Evolutionary conservation across 2,888 invertebrate genomes (phyloP).

Genomic region (Pristionchus fissidentatus): DNA sequence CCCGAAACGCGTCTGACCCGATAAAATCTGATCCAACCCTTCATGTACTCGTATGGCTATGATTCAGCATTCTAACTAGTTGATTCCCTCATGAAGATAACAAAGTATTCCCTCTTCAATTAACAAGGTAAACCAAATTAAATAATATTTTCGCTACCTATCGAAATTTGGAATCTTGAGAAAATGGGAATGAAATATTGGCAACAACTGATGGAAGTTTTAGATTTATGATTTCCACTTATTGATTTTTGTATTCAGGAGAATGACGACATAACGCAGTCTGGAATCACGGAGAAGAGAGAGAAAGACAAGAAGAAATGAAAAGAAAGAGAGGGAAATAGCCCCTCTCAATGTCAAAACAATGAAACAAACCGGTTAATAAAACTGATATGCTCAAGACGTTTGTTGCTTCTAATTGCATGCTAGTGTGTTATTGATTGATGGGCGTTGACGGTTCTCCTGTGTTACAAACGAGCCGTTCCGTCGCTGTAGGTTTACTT

Average conservation of each 20-base stretch:
- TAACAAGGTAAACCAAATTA: neutral
- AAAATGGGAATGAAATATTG: too few species aligned
- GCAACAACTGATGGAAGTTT: too few species aligned
- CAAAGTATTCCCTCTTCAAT: neutral
- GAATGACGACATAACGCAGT: neutral
- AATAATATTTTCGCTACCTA: neutral
- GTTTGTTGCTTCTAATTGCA: neutral
- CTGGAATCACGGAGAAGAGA: neutral
- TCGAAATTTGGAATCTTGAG: too few species aligned
- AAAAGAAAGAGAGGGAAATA: neutral
- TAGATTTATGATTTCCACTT: neutral
- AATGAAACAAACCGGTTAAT: neutral
- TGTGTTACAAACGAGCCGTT: too few species aligned
- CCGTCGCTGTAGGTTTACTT: too few species aligned
- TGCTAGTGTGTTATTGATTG: neutral
- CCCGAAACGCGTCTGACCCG: too few species aligned
- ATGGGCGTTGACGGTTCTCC: too few species aligned
- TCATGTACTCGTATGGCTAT: too few species aligned
- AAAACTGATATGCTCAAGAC: neutral
- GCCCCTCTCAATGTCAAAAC: neutral
- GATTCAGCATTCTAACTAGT: neutral
- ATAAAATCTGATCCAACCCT: too few species aligned
- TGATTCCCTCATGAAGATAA: neutral
- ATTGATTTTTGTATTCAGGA: neutral
- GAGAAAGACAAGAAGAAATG: slow-evolving; percentile 1